phyloP scores from a whole-genome alignment of 2,888 invertebrate species.

The Latrodectus hesperus region DNA sequence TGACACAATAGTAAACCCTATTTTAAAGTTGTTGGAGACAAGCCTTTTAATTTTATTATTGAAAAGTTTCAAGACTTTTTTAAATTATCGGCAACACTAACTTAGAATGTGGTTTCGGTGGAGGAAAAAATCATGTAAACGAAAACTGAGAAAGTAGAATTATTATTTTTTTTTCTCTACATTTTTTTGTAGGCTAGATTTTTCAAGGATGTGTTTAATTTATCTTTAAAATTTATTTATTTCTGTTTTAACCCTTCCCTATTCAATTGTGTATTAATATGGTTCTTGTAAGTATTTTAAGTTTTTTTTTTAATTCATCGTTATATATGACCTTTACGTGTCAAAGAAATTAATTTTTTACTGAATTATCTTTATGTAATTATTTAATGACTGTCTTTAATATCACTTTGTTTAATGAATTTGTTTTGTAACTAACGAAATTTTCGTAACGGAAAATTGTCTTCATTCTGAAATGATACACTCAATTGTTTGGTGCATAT shows the following conservation, averaged over 20 bases:
- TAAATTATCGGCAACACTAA: neutral
- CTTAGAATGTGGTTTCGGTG: neutral
- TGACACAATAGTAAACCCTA: no score
- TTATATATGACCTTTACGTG: slow-evolving; percentile 52
- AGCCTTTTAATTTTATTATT: no score
- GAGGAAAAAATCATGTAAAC: neutral
- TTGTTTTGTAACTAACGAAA: no score
- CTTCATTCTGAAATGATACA: no score
- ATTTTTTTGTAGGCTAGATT: slow-evolving; percentile 42
- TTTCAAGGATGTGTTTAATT: slow-evolving; percentile 10
- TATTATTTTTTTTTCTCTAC: slow-evolving; percentile 13
- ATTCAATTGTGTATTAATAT: slow-evolving; percentile 10
- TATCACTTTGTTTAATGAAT: no score
- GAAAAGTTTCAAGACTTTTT: no score
- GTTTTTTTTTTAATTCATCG: neutral
- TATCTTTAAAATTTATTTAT: neutral
- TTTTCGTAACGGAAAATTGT: no score
- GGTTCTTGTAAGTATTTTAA: slow-evolving; percentile 43
- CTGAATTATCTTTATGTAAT: neutral
- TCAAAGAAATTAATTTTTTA: slow-evolving; percentile 7
- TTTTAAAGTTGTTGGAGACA: no score
- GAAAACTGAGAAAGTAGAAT: slow-evolving; percentile 13
- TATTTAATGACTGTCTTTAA: no score
- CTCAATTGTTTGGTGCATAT: no score
- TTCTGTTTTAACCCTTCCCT: neutral